Base-by-base conservation (phyloP, 1,140 invertebrate species). In the Lasaia peninsularis region DNA sequence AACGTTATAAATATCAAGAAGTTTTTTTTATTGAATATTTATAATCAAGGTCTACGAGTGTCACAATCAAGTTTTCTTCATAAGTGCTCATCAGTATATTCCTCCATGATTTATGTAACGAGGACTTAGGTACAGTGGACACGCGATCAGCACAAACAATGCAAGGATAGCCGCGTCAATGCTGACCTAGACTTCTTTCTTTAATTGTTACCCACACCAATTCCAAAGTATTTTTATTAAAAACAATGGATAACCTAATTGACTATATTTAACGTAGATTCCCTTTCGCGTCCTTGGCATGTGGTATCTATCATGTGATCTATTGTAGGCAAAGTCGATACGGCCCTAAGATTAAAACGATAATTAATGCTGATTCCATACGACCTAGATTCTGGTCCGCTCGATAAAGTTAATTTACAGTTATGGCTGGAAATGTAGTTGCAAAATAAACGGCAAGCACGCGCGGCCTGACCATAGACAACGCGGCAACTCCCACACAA, bases 301-400 rank as follows among this genome's bases (percentile, higher is more conserved):
- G 75, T 69, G 71, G 68, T 87, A 87, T 86, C 78, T 83, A 80
- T 83, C 80, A 86, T 86, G 83, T 85, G 83, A 85, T 88, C 85
- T 88, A 85, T 88, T 88, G 85, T 88, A 79, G 72, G 68, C 71
- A 73, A 69, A 77, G 62, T 75, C 79, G 80, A 82, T 80, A 85
- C 78, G 83, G 73, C 80, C 74, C 82, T 80, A 59, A 88, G 85
- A 88, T 88, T 86, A 85, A 75, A 84, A 72, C 78, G 78, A 86
- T 84, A 88, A 88, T 88, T 86, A 88, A 86, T 88, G 83, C 81
- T 88, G 81, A 88, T 88, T 88, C 83, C 83, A 88, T 88, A 88
- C 83, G 85, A 86, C 85, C 85, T 86, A 88, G 76, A 75, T 88
- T 79, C 74, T 71, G 77, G 66, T 71, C 71, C 71, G 78, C 73